Evolutionary conservation across 1,140 invertebrate species (phyloP).

Genomic region (Drosophila parabipectinata): DNA sequence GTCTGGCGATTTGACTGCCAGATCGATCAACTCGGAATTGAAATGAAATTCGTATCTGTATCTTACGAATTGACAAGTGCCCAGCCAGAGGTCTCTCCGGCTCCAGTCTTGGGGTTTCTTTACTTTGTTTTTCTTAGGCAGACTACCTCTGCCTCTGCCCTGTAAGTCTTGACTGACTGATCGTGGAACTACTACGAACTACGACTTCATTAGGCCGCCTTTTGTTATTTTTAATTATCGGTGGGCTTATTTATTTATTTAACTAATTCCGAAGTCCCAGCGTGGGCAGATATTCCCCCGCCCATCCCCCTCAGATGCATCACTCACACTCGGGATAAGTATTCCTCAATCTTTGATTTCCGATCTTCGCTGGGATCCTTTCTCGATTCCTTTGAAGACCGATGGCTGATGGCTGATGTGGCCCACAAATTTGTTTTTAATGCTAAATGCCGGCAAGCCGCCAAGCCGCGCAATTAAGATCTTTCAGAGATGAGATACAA

Average conservation of each 20-base stretch:
- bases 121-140: constrained; percentile 42
- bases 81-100: constrained; percentile 8
- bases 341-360: constrained; percentile 11
- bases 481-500: constrained; percentile 39
- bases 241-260: constrained; percentile 67
- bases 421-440: constrained; percentile 46
- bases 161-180: constrained; percentile 53
- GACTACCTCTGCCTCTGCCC: constrained; percentile 27
- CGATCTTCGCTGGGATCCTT: constrained; percentile 23
- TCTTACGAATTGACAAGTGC: constrained; percentile 81
- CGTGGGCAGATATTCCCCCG: constrained; percentile 25
- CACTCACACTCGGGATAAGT: constrained; percentile 29
- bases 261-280: constrained; percentile 65
- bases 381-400: constrained; percentile 27
- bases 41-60: constrained; percentile 75
- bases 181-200: constrained; percentile 46
- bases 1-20: constrained; percentile 75
- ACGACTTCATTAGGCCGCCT: constrained; percentile 73
- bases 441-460: constrained; percentile 36
- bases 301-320: neutral
- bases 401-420: constrained; percentile 3
- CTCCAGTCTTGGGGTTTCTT: constrained; percentile 12
- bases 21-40: constrained; percentile 84
- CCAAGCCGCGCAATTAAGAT: constrained; percentile 48
- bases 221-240: constrained; percentile 80